Conservation (phyloP, 1,140 invertebrate species). For the Calephelis virginiensis region DNA sequence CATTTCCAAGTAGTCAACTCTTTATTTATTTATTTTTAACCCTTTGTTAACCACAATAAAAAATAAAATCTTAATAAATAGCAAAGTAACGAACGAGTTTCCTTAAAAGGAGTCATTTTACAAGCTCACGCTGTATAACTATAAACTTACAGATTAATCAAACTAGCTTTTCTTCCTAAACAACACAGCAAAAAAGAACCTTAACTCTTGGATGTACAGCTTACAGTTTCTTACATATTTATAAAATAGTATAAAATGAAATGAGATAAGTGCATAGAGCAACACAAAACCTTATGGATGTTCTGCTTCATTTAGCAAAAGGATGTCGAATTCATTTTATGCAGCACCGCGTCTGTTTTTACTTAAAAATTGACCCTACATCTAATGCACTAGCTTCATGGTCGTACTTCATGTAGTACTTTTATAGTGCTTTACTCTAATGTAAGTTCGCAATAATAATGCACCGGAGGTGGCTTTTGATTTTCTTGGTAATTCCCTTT, state of each 20-base stretch:
- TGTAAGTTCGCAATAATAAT: background rate
- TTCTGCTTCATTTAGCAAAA: slow-evolving; percentile 73
- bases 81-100: too few relatives aligned
- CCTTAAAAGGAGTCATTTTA: background rate
- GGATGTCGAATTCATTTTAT: slow-evolving; percentile 69
- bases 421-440: slow-evolving; percentile 1
- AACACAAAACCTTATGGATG: slow-evolving; percentile 59
- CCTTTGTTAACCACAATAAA: too few relatives aligned
- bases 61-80: too few relatives aligned
- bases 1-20: too few relatives aligned
- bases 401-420: background rate
- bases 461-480: background rate
- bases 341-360: slow-evolving; percentile 54
- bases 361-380: slow-evolving; percentile 51
- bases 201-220: background rate
- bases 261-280: slow-evolving; percentile 49
- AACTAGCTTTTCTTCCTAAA: background rate
- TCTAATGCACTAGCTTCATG: slow-evolving; percentile 37
- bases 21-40: too few relatives aligned
- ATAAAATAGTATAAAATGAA: slow-evolving; percentile 33
- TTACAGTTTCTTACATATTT: background rate
- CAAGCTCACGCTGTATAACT: background rate
- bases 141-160: slow-evolving; percentile 1
- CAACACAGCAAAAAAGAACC: background rate
- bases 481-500: background rate